Percentiles rank a stretch among this genome's conserved stretches.
phyloP scores from a whole-genome alignment of 2,113 vertebrate species.

The Nansenia antarctica region DNA sequence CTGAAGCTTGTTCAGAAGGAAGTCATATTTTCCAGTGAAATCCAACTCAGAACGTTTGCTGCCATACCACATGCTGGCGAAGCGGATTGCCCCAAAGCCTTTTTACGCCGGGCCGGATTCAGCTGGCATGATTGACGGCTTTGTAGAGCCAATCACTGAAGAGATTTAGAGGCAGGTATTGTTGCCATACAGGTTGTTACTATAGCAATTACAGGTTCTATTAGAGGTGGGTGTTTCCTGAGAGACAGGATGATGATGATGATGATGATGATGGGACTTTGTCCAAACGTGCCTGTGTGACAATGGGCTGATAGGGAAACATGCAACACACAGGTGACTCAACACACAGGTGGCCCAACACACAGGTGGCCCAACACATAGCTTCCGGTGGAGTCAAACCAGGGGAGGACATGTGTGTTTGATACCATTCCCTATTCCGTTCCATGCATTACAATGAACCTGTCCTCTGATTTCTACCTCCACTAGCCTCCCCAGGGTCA shows the following conservation, averaged over 20 bases:
- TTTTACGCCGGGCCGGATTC: not conserved
- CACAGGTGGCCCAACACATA: too few relatives aligned
- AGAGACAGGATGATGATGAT: not conserved
- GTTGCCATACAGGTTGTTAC: too few relatives aligned
- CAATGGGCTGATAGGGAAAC: not conserved
- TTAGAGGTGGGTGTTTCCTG: not conserved
- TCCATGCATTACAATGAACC: too few relatives aligned
- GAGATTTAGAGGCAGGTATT: not conserved
- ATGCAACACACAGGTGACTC: too few relatives aligned
- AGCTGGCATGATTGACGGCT: conserved; percentile 22
- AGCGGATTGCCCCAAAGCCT: conserved; percentile 16
- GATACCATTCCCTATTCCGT: too few relatives aligned
- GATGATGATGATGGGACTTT: not conserved
- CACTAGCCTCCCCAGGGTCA: too few relatives aligned
- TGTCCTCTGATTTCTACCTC: too few relatives aligned
- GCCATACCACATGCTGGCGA: conserved; percentile 12
- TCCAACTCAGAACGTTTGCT: conserved; percentile 29
- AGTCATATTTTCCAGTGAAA: conserved; percentile 58
- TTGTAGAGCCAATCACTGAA: not conserved
- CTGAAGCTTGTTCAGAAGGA: conserved; percentile 16
- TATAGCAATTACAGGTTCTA: not conserved
- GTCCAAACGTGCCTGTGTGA: not conserved
- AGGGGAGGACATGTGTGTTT: too few relatives aligned
- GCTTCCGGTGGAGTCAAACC: too few relatives aligned
- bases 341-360: too few relatives aligned